phyloP scores from a whole-genome alignment of 2,113 vertebrate species.

The Morone saxatilis region DNA sequence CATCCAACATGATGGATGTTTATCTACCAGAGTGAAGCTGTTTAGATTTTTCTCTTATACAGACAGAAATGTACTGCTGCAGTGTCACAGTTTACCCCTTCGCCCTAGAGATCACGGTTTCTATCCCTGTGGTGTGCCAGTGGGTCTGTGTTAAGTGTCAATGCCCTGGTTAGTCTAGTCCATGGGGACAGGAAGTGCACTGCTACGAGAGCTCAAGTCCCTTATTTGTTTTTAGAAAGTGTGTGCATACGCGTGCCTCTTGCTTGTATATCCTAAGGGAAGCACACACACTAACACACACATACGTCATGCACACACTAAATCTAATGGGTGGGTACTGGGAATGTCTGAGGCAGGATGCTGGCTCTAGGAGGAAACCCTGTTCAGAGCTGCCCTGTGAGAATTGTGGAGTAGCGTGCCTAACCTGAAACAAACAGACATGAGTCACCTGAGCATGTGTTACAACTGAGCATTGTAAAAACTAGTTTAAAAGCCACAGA shows the following conservation, averaged over 20 bases:
- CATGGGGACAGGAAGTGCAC: constrained; percentile 46
- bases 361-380: constrained; percentile 73
- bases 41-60: constrained; percentile 29
- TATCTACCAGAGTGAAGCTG: constrained; percentile 10
- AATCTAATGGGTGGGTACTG: constrained; percentile 68
- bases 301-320: constrained; percentile 26
- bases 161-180: not conserved
- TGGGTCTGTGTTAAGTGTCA: constrained; percentile 6
- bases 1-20: constrained; percentile 35
- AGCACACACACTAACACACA: constrained; percentile 22
- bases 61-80: not conserved
- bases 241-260: constrained; percentile 46
- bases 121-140: not conserved
- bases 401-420: not conserved
- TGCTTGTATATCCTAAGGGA: constrained; percentile 59
- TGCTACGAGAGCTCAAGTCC: constrained; percentile 21
- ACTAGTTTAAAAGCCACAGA: too few relatives aligned
- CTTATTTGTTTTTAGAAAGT: constrained; percentile 56
- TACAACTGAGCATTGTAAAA: too few relatives aligned
- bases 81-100: not conserved
- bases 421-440: not conserved
- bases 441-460: not conserved
- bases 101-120: not conserved
- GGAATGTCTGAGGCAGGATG: constrained; percentile 82
- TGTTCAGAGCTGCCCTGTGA: constrained; percentile 40